Evolutionary conservation across 2,113 vertebrate genomes (phyloP).

Genomic region (Seriola rivoliana): DNA sequence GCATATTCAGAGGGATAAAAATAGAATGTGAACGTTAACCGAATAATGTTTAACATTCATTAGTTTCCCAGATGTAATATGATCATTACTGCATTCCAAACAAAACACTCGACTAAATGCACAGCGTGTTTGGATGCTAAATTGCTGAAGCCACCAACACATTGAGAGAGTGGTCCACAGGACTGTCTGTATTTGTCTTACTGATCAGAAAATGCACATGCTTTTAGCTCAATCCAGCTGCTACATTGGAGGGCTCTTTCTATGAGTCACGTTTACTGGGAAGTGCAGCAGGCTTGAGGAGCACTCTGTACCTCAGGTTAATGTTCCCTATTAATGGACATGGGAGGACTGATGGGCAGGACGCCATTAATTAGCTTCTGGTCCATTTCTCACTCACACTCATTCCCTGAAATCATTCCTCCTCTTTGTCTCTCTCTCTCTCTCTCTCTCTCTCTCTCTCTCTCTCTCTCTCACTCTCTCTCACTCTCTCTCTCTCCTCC

Average conservation of each 20-base stretch:
- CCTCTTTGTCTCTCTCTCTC: slow-evolving; percentile 52
- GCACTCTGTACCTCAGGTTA: slow-evolving; percentile 87
- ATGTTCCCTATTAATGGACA: slow-evolving; percentile 89
- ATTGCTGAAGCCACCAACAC: slow-evolving; percentile 58
- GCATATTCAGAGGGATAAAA: slow-evolving; percentile 35
- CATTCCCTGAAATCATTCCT: slow-evolving; percentile 74
- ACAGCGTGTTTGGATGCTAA: slow-evolving; percentile 48
- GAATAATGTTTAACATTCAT: slow-evolving; percentile 50
- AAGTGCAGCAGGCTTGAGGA: slow-evolving; percentile 81
- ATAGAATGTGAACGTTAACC: slow-evolving; percentile 26
- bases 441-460: slow-evolving; percentile 36
- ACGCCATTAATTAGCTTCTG: slow-evolving; percentile 85
- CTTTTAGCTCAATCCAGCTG: slow-evolving; percentile 81
- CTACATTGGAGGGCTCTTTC: slow-evolving; percentile 69
- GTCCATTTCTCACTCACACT: slow-evolving; percentile 82
- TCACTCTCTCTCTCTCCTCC: slow-evolving; percentile 14
- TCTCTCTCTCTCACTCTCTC: slow-evolving; percentile 30
- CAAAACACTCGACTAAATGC: slow-evolving; percentile 70
- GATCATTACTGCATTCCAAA: slow-evolving; percentile 65
- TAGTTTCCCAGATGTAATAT: slow-evolving; percentile 50
- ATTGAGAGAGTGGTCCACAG: slow-evolving; percentile 30
- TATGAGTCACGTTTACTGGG: slow-evolving; percentile 84
- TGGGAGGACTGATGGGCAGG: slow-evolving; percentile 78
- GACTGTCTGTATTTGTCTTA: slow-evolving; percentile 68
- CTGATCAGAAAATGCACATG: slow-evolving; percentile 75